These are phyloP conservation scores for Eilema sororculum DNA, from an alignment of 2,888 invertebrate species.

Conservation along the genomic window DNA sequence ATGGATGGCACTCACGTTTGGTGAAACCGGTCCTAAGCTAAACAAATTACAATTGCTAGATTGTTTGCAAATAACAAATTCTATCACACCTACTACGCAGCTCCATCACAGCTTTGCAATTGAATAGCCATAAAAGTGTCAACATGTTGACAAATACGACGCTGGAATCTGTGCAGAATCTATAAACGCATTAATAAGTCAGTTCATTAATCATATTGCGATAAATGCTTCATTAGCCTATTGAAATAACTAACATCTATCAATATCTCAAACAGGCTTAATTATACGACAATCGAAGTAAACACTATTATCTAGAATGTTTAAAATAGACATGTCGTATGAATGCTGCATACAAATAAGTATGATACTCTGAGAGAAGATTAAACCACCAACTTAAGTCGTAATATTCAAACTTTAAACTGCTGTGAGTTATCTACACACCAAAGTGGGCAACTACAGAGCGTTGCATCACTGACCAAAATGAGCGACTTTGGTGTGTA, in stretches of 20 bases:
- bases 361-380: too few relatives aligned
- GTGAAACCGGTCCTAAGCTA: too few relatives aligned
- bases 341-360: too few relatives aligned
- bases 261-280: background rate
- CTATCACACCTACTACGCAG: background rate
- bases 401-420: too few relatives aligned
- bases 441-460: too few relatives aligned
- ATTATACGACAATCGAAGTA: background rate
- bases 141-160: conserved; percentile 7
- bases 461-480: too few relatives aligned
- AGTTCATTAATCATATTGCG: background rate
- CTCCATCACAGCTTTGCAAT: background rate
- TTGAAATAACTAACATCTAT: background rate
- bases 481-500: too few relatives aligned
- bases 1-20: too few relatives aligned
- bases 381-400: too few relatives aligned
- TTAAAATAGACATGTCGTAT: too few relatives aligned
- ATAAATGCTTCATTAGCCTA: conserved; percentile 7
- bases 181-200: background rate
- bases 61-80: conserved; percentile 40
- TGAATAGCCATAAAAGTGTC: conserved; percentile 26
- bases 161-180: conserved; percentile 2
- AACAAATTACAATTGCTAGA: conserved; percentile 3
- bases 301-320: background rate
- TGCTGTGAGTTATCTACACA: too few relatives aligned